Conservation (phyloP, 2,113 vertebrate species). For the Puma concolor region DNA sequence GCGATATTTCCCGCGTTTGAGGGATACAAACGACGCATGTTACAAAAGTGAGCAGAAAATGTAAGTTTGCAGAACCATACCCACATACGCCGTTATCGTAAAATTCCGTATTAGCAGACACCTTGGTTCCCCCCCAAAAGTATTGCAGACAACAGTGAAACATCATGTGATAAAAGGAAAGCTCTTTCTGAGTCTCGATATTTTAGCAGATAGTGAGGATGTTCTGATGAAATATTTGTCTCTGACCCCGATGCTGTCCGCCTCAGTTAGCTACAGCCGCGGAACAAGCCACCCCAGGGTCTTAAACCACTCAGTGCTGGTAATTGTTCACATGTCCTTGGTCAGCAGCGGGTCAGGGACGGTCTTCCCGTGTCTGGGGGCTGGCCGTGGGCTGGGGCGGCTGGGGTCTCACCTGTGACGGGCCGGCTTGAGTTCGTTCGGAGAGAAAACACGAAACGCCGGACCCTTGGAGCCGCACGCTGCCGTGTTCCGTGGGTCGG, state of each 20-base stretch:
- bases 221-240: fast-evolving
- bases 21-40: neutral
- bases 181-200: neutral
- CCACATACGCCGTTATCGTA: neutral
- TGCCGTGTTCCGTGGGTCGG: fast-evolving
- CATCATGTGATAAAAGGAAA: neutral
- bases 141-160: no score
- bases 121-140: neutral
- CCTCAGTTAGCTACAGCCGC: neutral
- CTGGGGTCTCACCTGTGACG: fast-evolving
- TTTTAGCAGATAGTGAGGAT: neutral
- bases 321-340: fast-evolving
- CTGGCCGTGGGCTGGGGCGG: neutral
- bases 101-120: neutral
- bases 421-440: neutral
- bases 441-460: neutral
- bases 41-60: neutral
- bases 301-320: fast-evolving
- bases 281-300: fast-evolving
- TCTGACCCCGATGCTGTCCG: neutral
- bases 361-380: fast-evolving
- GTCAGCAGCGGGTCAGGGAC: neutral
- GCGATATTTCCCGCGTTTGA: neutral
- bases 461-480: neutral
- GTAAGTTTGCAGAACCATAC: no score